Percentiles rank a stretch among this genome's conserved stretches.
Conservation (phyloP, 2,797 vertebrate species). For the Bradypodion ventrale region DNA sequence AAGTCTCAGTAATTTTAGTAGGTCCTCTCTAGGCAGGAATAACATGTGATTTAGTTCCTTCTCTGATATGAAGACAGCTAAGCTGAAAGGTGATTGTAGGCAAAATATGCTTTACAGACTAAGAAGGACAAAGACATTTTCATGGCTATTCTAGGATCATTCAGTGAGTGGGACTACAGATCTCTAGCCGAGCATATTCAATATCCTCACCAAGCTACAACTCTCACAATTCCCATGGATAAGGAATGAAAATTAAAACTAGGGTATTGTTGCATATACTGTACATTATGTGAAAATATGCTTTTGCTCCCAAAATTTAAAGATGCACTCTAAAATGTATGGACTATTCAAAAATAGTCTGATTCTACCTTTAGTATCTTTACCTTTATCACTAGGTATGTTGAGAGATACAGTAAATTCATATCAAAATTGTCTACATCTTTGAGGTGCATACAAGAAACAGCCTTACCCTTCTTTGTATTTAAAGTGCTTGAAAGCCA, state of each 20-base stretch:
- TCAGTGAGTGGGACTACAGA: too few species aligned
- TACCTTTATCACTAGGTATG: too few species aligned
- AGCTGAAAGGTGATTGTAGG: neutral
- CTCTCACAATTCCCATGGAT: neutral
- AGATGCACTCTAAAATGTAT: too few species aligned
- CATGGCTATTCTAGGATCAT: neutral
- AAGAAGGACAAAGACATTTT: neutral
- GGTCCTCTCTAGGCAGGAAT: too few species aligned
- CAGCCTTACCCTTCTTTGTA: slow-evolving; percentile 95
- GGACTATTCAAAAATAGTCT: neutral
- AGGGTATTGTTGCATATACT: neutral
- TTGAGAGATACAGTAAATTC: too few species aligned
- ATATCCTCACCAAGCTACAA: neutral
- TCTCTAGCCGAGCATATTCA: neutral
- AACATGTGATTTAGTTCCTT: neutral
- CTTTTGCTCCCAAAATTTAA: neutral
- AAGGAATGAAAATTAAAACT: neutral
- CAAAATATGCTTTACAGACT: neutral
- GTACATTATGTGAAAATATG: neutral
- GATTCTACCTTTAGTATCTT: neutral
- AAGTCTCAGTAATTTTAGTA: too few species aligned
- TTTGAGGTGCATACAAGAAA: slow-evolving; percentile 7
- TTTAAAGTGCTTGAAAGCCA: slow-evolving; percentile 99
- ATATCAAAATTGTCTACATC: neutral
- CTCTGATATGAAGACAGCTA: neutral